Percentiles rank a stretch among this genome's conserved stretches.
Conservation (phyloP, 2,113 vertebrate genomes). For the Oreochromis tanganicae region DNA sequence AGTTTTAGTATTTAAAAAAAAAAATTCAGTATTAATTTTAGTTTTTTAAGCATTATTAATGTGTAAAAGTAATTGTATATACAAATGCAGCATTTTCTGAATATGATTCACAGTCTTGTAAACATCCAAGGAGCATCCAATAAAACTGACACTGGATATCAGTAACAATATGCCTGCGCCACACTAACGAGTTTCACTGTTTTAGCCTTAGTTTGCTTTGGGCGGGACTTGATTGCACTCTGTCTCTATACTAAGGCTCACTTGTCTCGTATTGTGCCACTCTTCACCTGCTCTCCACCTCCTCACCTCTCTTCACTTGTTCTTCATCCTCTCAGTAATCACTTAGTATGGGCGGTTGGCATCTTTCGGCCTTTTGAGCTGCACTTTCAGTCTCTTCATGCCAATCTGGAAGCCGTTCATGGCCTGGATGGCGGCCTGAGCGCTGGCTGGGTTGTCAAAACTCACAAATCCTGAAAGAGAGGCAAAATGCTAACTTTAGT, state of each 20-base stretch:
- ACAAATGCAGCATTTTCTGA: background rate
- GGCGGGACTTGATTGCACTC: background rate
- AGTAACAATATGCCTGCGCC: background rate
- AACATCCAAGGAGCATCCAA: background rate
- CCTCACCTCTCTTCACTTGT: slow-evolving; percentile 50
- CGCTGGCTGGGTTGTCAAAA: slow-evolving; percentile 90
- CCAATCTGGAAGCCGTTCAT: slow-evolving; percentile 95
- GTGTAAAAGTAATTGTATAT: background rate
- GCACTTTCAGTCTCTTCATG: slow-evolving; percentile 92
- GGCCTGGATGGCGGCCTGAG: slow-evolving; percentile 89
- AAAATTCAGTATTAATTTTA: background rate
- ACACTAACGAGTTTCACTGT: background rate
- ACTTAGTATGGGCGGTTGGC: slow-evolving; percentile 86
- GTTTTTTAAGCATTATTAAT: background rate
- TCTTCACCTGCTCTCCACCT: background rate
- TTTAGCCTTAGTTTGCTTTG: background rate
- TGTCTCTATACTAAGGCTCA: slow-evolving; percentile 6
- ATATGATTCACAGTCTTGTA: background rate
- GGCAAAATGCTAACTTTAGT: background rate
- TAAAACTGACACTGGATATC: background rate
- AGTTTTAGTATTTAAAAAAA: background rate
- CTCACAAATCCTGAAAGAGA: slow-evolving; percentile 82
- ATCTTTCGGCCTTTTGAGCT: slow-evolving; percentile 89
- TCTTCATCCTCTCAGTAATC: background rate
- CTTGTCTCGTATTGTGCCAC: background rate